Evolutionary conservation across 1,140 invertebrate genomes (phyloP).

Genomic region (Aphaenogaster rudis): DNA sequence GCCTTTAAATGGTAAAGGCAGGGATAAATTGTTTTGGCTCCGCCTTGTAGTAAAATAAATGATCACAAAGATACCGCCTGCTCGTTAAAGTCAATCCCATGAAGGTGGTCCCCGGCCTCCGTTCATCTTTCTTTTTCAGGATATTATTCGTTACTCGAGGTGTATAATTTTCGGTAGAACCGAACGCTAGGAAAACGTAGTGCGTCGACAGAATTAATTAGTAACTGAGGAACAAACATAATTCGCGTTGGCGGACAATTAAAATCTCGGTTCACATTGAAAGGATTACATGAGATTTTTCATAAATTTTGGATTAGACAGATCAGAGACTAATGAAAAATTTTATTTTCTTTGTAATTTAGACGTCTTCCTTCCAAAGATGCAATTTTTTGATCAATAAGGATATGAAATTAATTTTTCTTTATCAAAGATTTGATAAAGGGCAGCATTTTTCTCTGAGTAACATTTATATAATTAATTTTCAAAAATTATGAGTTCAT

Average conservation of each 20-base stretch:
- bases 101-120: conserved; percentile 30
- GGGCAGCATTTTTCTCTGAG: neutral
- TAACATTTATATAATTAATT: neutral
- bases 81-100: conserved; percentile 58
- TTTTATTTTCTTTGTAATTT: neutral
- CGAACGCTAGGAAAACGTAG: conserved; percentile 24
- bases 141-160: conserved; percentile 39
- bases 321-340: neutral
- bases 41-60: conserved; percentile 62
- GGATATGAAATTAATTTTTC: neutral
- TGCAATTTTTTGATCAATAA: neutral
- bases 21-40: conserved; percentile 61
- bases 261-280: neutral
- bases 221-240: conserved; percentile 13
- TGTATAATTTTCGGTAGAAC: conserved; percentile 50
- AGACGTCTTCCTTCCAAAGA: too few species aligned
- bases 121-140: conserved; percentile 36
- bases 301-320: neutral
- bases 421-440: neutral
- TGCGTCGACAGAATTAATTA: conserved; percentile 27
- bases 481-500: neutral
- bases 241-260: conserved; percentile 1
- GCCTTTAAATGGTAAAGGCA: conserved; percentile 55
- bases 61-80: conserved; percentile 66
- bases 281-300: conserved; percentile 8